A percentile compares a stretch with the other conserved stretches of the same genome.
phyloP scores from a whole-genome alignment of 2,888 invertebrate species.

The Clivina fossor region DNA sequence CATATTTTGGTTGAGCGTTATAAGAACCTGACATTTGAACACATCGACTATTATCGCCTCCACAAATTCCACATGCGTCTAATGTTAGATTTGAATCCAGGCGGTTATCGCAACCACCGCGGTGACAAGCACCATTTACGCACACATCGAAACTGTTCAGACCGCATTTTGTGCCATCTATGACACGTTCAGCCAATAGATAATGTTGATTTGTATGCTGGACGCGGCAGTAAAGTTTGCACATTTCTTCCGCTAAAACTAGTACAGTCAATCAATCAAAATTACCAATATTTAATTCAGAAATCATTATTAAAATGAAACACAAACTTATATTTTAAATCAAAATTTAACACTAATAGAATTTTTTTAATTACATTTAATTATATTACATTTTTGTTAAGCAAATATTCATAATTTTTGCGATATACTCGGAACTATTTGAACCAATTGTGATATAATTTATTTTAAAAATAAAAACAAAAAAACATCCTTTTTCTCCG shows the following conservation, averaged over 20 bases:
- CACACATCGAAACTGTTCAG: constrained; percentile 79
- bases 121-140: constrained; percentile 79
- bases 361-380: no score
- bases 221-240: constrained; percentile 77
- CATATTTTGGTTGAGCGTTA: constrained; percentile 53
- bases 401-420: no score
- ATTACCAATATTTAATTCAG: no score
- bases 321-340: no score
- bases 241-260: constrained; percentile 59
- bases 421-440: no score
- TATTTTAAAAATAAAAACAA: no score
- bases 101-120: constrained; percentile 83
- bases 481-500: no score
- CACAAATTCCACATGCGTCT: constrained; percentile 85
- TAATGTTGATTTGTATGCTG: constrained; percentile 68
- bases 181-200: constrained; percentile 68
- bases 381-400: no score
- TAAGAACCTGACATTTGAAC: constrained; percentile 60
- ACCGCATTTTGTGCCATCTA: constrained; percentile 81
- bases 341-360: no score
- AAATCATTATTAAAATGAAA: no score
- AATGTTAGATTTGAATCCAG: constrained; percentile 71
- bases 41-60: constrained; percentile 80
- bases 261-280: no score
- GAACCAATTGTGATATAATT: no score